Percentiles rank a stretch among this genome's conserved stretches.
Evolutionary conservation across 2,113 vertebrate genomes (phyloP).

Genomic region (Bungarus multicinctus): DNA sequence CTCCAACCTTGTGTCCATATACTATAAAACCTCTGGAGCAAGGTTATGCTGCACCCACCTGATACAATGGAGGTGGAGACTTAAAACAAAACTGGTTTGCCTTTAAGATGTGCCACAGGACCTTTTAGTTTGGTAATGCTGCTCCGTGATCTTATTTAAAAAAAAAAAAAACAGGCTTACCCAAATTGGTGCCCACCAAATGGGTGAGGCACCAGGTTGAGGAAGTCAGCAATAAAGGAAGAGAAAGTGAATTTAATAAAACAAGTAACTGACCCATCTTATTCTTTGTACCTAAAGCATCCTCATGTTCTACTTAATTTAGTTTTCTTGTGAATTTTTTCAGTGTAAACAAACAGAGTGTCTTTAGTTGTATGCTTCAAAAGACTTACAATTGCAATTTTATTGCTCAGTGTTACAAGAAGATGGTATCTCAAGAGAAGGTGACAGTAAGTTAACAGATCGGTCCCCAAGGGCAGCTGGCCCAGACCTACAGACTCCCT

Average conservation of each 20-base stretch:
- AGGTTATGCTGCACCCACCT: neutral
- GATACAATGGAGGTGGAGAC: neutral
- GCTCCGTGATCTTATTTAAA: neutral
- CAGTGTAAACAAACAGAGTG: constrained; percentile 64
- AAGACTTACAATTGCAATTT: constrained; percentile 68
- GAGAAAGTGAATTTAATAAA: neutral
- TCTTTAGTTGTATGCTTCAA: constrained; percentile 63
- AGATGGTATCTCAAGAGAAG: constrained; percentile 69
- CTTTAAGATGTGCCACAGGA: neutral
- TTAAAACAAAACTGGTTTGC: neutral
- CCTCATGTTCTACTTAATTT: constrained; percentile 34
- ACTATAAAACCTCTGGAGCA: neutral
- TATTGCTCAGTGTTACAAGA: constrained; percentile 70
- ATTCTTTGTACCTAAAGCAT: constrained; percentile 35
- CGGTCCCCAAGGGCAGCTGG: constrained; percentile 62
- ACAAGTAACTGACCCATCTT: constrained; percentile 14
- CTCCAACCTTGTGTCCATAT: neutral
- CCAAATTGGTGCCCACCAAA: neutral
- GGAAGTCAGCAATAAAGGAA: constrained; percentile 4
- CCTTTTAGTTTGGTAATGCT: accelerated
- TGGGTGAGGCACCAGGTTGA: neutral
- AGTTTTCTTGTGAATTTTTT: constrained; percentile 55
- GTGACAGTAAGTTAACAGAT: constrained; percentile 70
- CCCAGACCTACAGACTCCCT: constrained; percentile 70
- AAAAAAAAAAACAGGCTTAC: neutral